Conservation (phyloP, 2,888 invertebrate genomes). For the Zelleria hepariella region DNA sequence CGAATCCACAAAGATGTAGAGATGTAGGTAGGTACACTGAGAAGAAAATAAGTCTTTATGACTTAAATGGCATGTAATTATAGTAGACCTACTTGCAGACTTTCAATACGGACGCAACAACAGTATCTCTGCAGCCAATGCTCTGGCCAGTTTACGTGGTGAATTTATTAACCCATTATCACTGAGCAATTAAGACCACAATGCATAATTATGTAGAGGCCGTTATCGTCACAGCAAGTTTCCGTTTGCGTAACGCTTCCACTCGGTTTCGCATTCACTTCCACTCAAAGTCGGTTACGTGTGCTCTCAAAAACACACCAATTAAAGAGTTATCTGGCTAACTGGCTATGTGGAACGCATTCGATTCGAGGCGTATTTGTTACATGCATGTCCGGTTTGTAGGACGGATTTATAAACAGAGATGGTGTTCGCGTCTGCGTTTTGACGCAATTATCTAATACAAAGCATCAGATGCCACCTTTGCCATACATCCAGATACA, state of each 20-base stretch:
- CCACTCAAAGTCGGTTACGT: not conserved
- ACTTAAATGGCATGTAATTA: too few relatives aligned
- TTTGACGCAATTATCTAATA: too few relatives aligned
- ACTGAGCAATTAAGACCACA: not conserved
- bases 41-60: too few relatives aligned
- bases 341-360: conserved; percentile 9
- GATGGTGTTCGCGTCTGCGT: too few relatives aligned
- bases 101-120: too few relatives aligned
- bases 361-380: not conserved
- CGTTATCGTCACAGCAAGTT: not conserved
- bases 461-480: too few relatives aligned
- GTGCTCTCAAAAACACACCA: not conserved
- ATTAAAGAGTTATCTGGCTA: not conserved
- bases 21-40: too few relatives aligned
- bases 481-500: too few relatives aligned
- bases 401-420: too few relatives aligned
- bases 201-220: not conserved
- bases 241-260: conserved; percentile 9
- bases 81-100: too few relatives aligned
- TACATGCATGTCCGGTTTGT: not conserved
- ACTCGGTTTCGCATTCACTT: conserved; percentile 8
- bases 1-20: too few relatives aligned
- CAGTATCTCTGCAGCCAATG: not conserved
- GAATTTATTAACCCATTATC: not conserved
- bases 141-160: not conserved